Percentiles rank a stretch among this genome's conserved stretches.
Conservation (phyloP, 1,140 invertebrate genomes). For the Fopius arisanus region DNA sequence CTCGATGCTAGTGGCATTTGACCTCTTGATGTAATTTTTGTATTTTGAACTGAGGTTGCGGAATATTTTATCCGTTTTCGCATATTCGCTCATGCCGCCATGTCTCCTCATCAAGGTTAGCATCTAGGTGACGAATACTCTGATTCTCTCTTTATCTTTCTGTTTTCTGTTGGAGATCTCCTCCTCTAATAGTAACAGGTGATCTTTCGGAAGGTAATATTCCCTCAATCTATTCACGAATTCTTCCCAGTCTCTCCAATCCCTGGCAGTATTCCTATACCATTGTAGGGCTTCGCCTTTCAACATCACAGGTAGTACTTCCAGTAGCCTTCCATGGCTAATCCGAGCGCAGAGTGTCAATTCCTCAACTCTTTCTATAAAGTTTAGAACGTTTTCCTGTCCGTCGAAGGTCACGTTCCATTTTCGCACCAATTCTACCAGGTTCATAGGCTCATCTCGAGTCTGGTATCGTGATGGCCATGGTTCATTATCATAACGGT, state of each 20-base stretch:
- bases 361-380: background rate
- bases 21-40: background rate
- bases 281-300: background rate
- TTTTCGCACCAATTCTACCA: conserved; percentile 37
- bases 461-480: background rate
- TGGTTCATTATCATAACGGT: background rate
- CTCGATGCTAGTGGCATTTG: background rate
- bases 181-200: background rate
- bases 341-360: background rate
- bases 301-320: background rate
- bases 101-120: background rate
- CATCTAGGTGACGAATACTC: background rate
- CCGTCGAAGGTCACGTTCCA: background rate
- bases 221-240: background rate
- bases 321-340: background rate
- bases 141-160: background rate
- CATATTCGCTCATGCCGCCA: background rate
- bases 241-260: background rate
- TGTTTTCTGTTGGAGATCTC: background rate
- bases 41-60: background rate
- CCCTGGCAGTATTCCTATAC: background rate
- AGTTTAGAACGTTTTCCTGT: background rate
- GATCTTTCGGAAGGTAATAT: background rate
- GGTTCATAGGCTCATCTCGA: background rate
- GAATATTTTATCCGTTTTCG: background rate